A percentile compares a stretch with the other conserved stretches of the same genome.
Evolutionary conservation across 2,888 invertebrate species (phyloP).

Genomic region (Hemaris fuciformis): DNA sequence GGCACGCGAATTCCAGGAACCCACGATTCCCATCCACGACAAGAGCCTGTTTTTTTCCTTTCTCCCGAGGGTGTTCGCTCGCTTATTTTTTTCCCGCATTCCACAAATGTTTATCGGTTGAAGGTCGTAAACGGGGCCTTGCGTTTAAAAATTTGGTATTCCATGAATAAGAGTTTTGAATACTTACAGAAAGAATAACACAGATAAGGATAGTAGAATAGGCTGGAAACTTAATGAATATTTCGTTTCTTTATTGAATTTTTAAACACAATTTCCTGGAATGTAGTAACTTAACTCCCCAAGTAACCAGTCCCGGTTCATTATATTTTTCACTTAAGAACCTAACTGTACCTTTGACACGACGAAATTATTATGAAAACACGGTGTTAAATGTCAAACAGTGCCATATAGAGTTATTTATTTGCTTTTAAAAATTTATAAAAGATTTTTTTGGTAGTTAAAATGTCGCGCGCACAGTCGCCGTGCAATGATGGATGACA

Average conservation of each 20-base stretch:
- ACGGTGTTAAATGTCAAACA: constrained; percentile 13
- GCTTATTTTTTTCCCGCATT: constrained; percentile 66
- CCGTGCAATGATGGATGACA: constrained; percentile 52
- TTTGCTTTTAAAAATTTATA: constrained; percentile 26
- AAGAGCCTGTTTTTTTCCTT: constrained; percentile 58
- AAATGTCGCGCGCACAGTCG: constrained; percentile 16
- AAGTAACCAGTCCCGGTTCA: neutral
- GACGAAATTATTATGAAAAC: constrained; percentile 13
- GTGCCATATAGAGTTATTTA: constrained; percentile 14
- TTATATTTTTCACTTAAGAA: neutral
- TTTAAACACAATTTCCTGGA: neutral
- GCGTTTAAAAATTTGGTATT: constrained; percentile 37
- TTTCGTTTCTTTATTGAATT: neutral
- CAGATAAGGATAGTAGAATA: too few species aligned
- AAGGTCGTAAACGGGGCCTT: constrained; percentile 49
- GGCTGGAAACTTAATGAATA: neutral
- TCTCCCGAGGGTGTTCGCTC: constrained; percentile 68
- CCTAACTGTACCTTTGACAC: constrained; percentile 8
- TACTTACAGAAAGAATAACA: neutral
- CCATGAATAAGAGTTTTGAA: constrained; percentile 24
- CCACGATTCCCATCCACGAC: constrained; percentile 68
- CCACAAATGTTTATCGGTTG: constrained; percentile 69
- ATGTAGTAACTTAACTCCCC: neutral
- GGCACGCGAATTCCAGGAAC: constrained; percentile 79
- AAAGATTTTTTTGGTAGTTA: constrained; percentile 22